These are phyloP conservation scores for Phenganax marumi DNA, from an alignment of 92 coral and sea anemone genomes.

Conservation along the genomic window DNA sequence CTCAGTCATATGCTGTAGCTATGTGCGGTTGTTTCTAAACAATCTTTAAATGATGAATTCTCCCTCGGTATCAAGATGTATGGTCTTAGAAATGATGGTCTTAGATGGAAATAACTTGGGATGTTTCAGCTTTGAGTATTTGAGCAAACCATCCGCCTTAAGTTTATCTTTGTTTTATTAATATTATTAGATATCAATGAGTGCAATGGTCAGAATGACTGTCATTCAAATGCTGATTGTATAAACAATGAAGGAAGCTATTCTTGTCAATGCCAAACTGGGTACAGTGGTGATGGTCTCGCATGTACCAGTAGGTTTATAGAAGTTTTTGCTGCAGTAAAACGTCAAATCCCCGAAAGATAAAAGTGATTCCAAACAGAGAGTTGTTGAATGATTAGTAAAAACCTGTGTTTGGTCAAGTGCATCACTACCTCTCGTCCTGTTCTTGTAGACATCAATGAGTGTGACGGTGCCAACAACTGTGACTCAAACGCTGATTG, in stretches of 20 bases:
- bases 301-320: neutral
- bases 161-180: neutral
- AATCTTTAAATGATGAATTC: too few species aligned
- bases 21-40: too few species aligned
- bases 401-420: neutral
- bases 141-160: neutral
- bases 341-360: too few species aligned
- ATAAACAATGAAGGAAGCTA: neutral
- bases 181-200: constrained; percentile 9
- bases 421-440: neutral
- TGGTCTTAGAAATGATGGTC: too few species aligned
- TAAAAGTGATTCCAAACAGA: too few species aligned
- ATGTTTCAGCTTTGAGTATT: too few species aligned
- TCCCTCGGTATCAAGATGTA: too few species aligned
- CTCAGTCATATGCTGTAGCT: too few species aligned
- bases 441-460: constrained; percentile 39
- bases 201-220: neutral
- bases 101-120: too few species aligned
- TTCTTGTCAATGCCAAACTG: neutral
- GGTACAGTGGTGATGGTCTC: constrained; percentile 3
- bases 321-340: too few species aligned
- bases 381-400: neutral
- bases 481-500: constrained; percentile 51
- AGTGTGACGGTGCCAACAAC: constrained; percentile 34
- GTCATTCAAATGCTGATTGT: constrained; percentile 19